These are phyloP conservation scores for Geopemphigus sp. DNA, from an alignment of 1,140 invertebrate species.

Conservation along the genomic window DNA sequence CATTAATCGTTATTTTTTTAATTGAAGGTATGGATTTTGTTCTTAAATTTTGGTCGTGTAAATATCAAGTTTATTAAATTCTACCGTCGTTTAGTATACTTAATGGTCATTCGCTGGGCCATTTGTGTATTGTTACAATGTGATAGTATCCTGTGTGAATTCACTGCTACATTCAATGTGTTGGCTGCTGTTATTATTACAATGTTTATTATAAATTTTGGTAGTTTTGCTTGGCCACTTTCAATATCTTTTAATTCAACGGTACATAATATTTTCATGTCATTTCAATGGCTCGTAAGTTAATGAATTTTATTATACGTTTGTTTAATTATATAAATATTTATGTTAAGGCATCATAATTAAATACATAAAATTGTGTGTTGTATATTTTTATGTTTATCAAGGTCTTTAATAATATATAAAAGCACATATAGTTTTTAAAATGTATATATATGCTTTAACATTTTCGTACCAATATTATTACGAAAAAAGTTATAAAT, in stretches of 20 bases:
- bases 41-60: constrained; percentile 1
- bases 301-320: too few relatives aligned
- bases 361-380: too few relatives aligned
- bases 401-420: too few relatives aligned
- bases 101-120: constrained; percentile 40
- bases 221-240: not conserved
- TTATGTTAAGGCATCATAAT: not conserved
- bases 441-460: too few relatives aligned
- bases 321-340: too few relatives aligned
- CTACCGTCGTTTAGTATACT: not conserved
- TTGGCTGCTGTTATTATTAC: not conserved
- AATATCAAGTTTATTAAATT: constrained; percentile 27
- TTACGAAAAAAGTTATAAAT: too few relatives aligned
- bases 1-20: not conserved
- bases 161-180: constrained; percentile 4
- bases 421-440: too few relatives aligned
- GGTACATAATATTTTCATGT: constrained; percentile 3
- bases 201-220: constrained; percentile 27
- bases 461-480: too few relatives aligned
- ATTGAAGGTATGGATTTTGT: constrained; percentile 19
- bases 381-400: too few relatives aligned
- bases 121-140: constrained; percentile 36
- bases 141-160: constrained; percentile 39
- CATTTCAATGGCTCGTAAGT: not conserved
- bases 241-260: not conserved